These are phyloP conservation scores for Siniperca undulata DNA, from an alignment of 2,797 vertebrate species.

Conservation along the genomic window DNA sequence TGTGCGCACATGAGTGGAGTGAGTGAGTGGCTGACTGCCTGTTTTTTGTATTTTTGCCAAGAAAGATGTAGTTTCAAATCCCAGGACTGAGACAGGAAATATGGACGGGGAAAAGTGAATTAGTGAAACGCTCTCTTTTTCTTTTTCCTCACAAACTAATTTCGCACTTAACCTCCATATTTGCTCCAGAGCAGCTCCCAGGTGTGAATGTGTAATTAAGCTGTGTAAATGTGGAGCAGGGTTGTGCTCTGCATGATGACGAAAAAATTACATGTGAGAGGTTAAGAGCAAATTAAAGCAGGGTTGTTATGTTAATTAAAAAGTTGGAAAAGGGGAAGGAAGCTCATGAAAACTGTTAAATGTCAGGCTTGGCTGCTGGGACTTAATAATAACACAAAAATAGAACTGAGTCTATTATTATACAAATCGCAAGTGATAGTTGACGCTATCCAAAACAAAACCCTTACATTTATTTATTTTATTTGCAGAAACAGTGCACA, in stretches of 20 bases:
- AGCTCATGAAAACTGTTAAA: constrained; percentile 28
- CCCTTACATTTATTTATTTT: not conserved
- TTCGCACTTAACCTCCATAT: constrained; percentile 51
- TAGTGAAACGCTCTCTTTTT: not conserved
- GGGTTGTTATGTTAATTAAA: constrained; percentile 57
- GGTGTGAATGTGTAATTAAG: constrained; percentile 67
- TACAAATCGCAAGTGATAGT: not conserved
- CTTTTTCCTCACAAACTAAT: constrained; percentile 19
- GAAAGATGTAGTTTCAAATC: not conserved
- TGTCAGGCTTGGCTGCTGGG: constrained; percentile 18
- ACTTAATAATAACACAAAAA: not conserved
- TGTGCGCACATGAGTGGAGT: not conserved
- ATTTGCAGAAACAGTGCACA: not conserved
- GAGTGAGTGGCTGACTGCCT: not conserved
- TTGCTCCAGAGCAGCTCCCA: constrained; percentile 49
- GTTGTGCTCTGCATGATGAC: constrained; percentile 31
- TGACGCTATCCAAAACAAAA: not conserved
- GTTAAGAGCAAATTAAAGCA: constrained; percentile 50
- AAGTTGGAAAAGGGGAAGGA: constrained; percentile 26
- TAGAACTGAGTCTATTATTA: not conserved
- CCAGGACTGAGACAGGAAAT: constrained; percentile 10
- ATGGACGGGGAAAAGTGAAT: constrained; percentile 15
- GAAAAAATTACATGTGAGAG: constrained; percentile 48
- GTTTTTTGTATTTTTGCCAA: not conserved
- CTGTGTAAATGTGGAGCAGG: constrained; percentile 54